Evolutionary conservation across 2,113 vertebrate species (phyloP).

Genomic region (Antigone vipio): DNA sequence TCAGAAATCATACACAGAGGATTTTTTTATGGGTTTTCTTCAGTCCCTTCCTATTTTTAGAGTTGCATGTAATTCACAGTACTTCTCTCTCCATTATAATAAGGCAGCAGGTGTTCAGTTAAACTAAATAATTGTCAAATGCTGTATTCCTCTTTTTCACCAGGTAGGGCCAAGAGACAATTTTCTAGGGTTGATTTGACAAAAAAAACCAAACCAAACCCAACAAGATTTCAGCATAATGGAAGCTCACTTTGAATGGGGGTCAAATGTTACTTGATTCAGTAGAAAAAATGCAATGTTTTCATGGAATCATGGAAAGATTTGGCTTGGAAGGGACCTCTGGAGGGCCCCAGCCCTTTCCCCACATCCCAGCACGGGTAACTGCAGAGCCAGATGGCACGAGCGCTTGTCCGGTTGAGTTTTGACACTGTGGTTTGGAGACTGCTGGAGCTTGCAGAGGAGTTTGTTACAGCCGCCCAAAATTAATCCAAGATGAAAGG

Average conservation of each 20-base stretch:
- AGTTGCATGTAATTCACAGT: neutral
- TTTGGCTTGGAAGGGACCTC: neutral
- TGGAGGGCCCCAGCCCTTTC: neutral
- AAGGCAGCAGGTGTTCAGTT: neutral
- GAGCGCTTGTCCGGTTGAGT: neutral
- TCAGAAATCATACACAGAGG: neutral
- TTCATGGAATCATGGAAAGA: neutral
- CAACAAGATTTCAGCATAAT: neutral
- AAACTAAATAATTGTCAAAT: neutral
- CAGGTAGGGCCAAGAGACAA: neutral
- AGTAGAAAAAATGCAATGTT: neutral
- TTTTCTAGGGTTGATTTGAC: neutral
- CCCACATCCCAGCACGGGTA: neutral
- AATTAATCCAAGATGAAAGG: neutral
- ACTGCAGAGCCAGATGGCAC: neutral
- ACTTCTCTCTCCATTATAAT: neutral
- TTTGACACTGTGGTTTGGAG: neutral
- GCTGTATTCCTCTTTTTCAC: neutral
- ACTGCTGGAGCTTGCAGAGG: neutral
- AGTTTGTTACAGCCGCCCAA: neutral
- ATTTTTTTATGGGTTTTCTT: neutral
- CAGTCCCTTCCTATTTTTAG: constrained; percentile 5
- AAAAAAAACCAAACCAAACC: too few species aligned
- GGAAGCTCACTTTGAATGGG: neutral
- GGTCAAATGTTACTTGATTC: neutral